These are phyloP conservation scores for Danio albolineatus DNA, from an alignment of 2,797 vertebrate species.

Conservation along the genomic window DNA sequence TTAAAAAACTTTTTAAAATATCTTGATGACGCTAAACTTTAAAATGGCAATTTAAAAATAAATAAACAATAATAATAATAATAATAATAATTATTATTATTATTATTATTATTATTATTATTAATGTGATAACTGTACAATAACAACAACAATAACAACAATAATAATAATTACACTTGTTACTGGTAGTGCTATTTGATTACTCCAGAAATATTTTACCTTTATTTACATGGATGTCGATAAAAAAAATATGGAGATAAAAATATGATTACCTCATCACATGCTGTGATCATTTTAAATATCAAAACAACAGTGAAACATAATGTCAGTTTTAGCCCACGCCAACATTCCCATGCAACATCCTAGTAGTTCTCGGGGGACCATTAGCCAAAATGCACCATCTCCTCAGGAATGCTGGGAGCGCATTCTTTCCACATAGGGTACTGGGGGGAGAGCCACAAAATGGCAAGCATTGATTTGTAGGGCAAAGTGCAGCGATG, in stretches of 20 bases:
- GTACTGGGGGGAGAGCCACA: slow-evolving; percentile 57
- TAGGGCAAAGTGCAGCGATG: slow-evolving; percentile 57
- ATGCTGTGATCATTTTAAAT: slow-evolving; percentile 24
- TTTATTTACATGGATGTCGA: background rate
- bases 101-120: too few species aligned
- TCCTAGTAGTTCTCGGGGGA: slow-evolving; percentile 44
- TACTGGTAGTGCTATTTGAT: background rate
- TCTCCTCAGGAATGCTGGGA: slow-evolving; percentile 55
- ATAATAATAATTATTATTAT: too few species aligned
- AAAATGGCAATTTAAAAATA: too few species aligned
- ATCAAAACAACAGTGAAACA: background rate
- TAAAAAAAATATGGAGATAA: too few species aligned
- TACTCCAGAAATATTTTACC: too few species aligned
- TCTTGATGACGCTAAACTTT: too few species aligned
- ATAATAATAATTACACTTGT: too few species aligned
- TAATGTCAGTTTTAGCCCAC: background rate
- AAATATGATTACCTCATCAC: background rate
- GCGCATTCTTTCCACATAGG: slow-evolving; percentile 70
- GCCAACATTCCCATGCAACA: background rate
- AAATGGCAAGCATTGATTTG: slow-evolving; percentile 61
- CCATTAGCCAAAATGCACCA: slow-evolving; percentile 43
- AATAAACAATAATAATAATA: too few species aligned
- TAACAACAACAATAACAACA: too few species aligned
- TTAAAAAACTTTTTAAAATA: too few species aligned
- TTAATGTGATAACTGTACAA: too few species aligned